These are phyloP conservation scores for Drosophila niveifrons DNA, from an alignment of 2,888 invertebrate genomes.

Conservation along the genomic window DNA sequence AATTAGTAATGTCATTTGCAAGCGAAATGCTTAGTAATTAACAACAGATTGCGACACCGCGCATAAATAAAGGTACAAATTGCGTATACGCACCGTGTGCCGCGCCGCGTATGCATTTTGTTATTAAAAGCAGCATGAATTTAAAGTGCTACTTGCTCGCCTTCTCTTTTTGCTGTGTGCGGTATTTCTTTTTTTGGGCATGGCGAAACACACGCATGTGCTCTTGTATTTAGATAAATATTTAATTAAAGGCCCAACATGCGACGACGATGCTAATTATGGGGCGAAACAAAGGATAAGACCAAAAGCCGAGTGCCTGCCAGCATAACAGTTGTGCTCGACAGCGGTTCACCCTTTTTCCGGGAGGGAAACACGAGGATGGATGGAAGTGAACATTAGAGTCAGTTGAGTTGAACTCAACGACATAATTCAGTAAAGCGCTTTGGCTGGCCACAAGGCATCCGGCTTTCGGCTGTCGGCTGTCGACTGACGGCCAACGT, in stretches of 20 bases:
- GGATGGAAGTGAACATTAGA: constrained; percentile 14
- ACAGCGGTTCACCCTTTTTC: constrained; percentile 3
- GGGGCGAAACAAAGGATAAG: constrained; percentile 23
- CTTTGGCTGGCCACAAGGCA: constrained; percentile 45
- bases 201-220: constrained; percentile 34
- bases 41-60: constrained; percentile 37
- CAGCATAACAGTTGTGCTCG: background rate
- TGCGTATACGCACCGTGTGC: constrained; percentile 60
- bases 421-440: constrained; percentile 65
- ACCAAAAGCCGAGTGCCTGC: constrained; percentile 13
- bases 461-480: constrained; percentile 42
- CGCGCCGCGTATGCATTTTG: constrained; percentile 26
- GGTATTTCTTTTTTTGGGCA: background rate
- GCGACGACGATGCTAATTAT: constrained; percentile 55
- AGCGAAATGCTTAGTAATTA: constrained; percentile 38
- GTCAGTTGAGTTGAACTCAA: constrained; percentile 49
- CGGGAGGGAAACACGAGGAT: background rate
- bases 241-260: constrained; percentile 65
- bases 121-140: constrained; percentile 69
- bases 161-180: background rate
- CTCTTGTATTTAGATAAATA: constrained; percentile 45
- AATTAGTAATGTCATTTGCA: constrained; percentile 31
- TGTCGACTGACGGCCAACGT: constrained; percentile 26
- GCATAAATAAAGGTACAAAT: constrained; percentile 25
- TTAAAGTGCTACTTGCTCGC: constrained; percentile 61